Percentiles rank a stretch among this genome's conserved stretches.
Conservation (phyloP, 2,888 invertebrate species). For the Nineta flava region DNA sequence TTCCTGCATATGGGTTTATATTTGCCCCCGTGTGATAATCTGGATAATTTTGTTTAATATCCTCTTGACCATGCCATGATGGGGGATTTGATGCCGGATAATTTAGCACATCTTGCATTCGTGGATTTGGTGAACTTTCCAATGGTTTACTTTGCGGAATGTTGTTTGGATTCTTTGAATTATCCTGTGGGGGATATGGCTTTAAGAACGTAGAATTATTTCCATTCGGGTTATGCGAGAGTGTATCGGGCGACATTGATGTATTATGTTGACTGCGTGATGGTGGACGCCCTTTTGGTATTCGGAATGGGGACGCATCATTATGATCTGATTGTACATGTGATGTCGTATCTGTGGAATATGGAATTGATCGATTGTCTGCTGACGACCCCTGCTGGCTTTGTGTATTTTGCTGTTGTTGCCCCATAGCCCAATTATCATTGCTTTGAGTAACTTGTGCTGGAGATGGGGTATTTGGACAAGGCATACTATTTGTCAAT, state of each 20-base stretch:
- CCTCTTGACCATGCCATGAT: constrained; percentile 27
- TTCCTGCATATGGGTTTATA: constrained; percentile 18
- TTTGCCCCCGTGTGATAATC: constrained; percentile 28
- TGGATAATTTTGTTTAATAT: constrained; percentile 29
- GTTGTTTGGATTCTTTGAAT: constrained; percentile 32
- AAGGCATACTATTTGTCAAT: neutral
- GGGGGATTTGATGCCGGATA: constrained; percentile 5
- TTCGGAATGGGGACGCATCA: constrained; percentile 41
- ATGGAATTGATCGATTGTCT: neutral
- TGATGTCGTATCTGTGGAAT: neutral
- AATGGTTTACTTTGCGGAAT: constrained; percentile 23
- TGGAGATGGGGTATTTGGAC: neutral
- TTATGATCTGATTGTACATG: constrained; percentile 19
- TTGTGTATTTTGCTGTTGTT: neutral
- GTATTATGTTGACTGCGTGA: constrained; percentile 38
- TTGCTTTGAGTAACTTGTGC: neutral
- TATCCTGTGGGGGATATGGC: constrained; percentile 42
- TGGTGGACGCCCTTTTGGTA: constrained; percentile 47
- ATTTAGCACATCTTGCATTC: constrained; percentile 8
- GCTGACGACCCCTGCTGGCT: neutral
- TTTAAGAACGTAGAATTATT: constrained; percentile 40
- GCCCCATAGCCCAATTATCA: neutral
- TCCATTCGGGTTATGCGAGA: constrained; percentile 20
- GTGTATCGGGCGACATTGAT: constrained; percentile 28
- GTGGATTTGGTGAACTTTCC: constrained; percentile 22